A percentile compares a stretch with the other conserved stretches of the same genome.
These are phyloP conservation scores for Bergia sp. DNA, from an alignment of 92 coral and sea anemone species.

Conservation along the genomic window DNA sequence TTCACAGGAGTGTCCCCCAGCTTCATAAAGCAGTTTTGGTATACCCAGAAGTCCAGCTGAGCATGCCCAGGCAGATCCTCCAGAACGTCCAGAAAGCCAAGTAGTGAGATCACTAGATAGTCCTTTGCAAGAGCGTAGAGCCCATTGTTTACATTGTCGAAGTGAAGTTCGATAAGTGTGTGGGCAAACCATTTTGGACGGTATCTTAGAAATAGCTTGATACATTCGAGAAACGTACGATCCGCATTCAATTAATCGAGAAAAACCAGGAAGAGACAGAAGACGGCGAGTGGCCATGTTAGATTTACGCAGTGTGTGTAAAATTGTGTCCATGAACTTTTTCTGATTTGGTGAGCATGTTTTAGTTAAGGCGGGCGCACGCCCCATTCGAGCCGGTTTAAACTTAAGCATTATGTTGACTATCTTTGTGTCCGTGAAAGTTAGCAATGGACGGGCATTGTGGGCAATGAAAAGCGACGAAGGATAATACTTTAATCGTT, in stretches of 20 bases:
- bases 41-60: conserved; percentile 12
- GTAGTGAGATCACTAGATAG: background rate
- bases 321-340: background rate
- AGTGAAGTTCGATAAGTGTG: background rate
- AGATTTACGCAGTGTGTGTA: background rate
- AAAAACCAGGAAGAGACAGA: conserved; percentile 18
- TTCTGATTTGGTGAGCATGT: conserved; percentile 10
- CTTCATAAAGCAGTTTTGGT: background rate
- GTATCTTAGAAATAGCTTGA: background rate
- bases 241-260: conserved; percentile 2
- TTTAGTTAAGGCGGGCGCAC: background rate
- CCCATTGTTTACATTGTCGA: conserved; percentile 4
- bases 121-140: background rate
- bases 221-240: conserved; percentile 11
- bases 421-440: background rate
- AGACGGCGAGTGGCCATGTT: conserved; percentile 4
- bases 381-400: conserved; percentile 9
- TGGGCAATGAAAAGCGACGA: conserved; percentile 19
- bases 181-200: background rate
- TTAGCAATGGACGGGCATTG: background rate
- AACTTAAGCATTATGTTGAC: conserved; percentile 18
- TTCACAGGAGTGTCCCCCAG: no score
- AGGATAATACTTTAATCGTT: conserved; percentile 25
- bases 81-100: background rate
- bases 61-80: conserved; percentile 24